These are phyloP conservation scores for Philopotamus ludificatus DNA, from an alignment of 1,140 invertebrate genomes.

Conservation along the genomic window DNA sequence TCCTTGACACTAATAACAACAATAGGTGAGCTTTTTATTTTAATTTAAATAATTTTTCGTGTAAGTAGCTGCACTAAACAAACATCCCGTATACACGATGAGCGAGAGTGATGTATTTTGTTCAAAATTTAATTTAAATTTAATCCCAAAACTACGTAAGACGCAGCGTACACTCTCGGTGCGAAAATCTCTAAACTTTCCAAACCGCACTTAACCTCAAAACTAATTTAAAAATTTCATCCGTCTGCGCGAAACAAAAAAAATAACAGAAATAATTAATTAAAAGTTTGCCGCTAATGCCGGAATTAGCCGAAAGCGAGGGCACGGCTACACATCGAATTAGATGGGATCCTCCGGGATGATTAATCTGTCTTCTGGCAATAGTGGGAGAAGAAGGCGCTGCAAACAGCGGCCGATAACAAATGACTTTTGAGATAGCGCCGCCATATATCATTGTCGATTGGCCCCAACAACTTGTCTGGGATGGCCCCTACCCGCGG, in stretches of 20 bases:
- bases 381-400: neutral
- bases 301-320: neutral
- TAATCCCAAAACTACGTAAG: no score
- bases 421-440: slow-evolving; percentile 27
- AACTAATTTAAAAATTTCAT: no score
- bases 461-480: slow-evolving; percentile 16
- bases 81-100: no score
- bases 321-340: neutral
- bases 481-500: neutral
- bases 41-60: neutral
- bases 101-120: no score
- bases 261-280: no score
- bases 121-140: no score
- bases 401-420: slow-evolving; percentile 12
- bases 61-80: no score
- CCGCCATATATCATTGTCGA: slow-evolving; percentile 26
- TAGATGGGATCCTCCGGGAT: neutral
- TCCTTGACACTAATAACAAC: slow-evolving; percentile 94
- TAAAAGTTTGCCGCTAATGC: neutral
- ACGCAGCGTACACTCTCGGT: no score
- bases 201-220: no score
- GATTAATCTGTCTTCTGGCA: slow-evolving; percentile 1
- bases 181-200: no score
- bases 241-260: no score
- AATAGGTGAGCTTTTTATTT: slow-evolving; percentile 72